Evolutionary conservation across 2,888 invertebrate species (phyloP).

Genomic region (Willowsia nigromaculata): DNA sequence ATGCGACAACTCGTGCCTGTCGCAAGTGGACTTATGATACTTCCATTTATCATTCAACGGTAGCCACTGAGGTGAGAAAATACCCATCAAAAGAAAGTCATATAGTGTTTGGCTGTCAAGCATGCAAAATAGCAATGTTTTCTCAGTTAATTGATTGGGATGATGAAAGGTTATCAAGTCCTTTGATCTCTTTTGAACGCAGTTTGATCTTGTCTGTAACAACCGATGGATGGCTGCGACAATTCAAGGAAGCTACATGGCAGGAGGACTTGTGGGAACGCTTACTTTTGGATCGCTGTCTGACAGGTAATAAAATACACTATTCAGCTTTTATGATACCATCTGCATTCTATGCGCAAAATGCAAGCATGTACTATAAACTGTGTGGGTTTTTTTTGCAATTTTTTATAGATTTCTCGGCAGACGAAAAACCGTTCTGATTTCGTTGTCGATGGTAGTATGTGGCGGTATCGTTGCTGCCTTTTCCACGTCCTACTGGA

Average conservation of each 20-base stretch:
- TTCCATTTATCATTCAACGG: slow-evolving; percentile 73
- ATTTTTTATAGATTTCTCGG: slow-evolving; percentile 73
- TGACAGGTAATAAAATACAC: slow-evolving; percentile 73
- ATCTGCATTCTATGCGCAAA: too few species aligned
- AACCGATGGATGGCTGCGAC: slow-evolving; percentile 75
- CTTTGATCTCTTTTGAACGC: neutral
- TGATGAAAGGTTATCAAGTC: neutral
- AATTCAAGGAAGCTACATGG: slow-evolving; percentile 74
- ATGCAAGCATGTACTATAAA: too few species aligned
- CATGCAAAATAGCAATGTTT: neutral
- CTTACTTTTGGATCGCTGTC: slow-evolving; percentile 74
- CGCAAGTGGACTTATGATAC: slow-evolving; percentile 74
- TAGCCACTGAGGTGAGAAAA: slow-evolving; percentile 74
- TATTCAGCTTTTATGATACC: neutral
- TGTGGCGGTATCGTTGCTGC: slow-evolving; percentile 73
- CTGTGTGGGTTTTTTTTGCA: neutral
- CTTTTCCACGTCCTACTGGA: slow-evolving; percentile 74
- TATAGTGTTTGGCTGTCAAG: neutral
- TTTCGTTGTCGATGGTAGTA: slow-evolving; percentile 65
- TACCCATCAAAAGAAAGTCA: neutral
- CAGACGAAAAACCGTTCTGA: slow-evolving; percentile 74
- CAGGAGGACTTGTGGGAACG: slow-evolving; percentile 76
- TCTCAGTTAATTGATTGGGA: neutral
- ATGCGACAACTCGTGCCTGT: slow-evolving; percentile 58
- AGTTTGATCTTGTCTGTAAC: slow-evolving; percentile 78